phyloP scores from a whole-genome alignment of 2,888 invertebrate species.

The Phytoseiulus persimilis region DNA sequence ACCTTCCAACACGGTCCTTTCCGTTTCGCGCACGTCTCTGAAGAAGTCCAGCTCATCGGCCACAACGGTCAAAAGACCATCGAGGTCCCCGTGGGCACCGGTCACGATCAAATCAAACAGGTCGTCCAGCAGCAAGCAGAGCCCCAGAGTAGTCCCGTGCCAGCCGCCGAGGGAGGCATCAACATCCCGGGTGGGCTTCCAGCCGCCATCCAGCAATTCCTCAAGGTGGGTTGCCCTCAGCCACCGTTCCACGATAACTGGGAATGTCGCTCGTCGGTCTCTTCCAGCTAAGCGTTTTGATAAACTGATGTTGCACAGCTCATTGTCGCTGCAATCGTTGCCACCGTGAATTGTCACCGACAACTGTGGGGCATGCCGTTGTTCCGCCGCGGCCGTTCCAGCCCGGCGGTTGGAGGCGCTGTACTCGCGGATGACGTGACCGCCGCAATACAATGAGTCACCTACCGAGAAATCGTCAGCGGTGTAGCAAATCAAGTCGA shows the following conservation, averaged over 20 bases:
- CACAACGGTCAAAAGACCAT: conserved; percentile 33
- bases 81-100: conserved; percentile 33
- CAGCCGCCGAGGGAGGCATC: conserved; percentile 19
- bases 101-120: conserved; percentile 35
- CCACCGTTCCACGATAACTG: background rate
- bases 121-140: conserved; percentile 16
- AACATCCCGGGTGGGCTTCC: conserved; percentile 25
- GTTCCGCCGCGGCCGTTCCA: background rate
- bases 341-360: background rate
- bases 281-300: background rate
- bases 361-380: background rate
- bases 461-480: too few relatives aligned
- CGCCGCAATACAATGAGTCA: too few relatives aligned
- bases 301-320: background rate
- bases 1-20: conserved; percentile 22
- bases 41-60: conserved; percentile 26
- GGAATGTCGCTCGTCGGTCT: background rate
- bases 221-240: conserved; percentile 19
- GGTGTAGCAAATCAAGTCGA: background rate
- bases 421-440: too few relatives aligned
- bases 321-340: background rate
- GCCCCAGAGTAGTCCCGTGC: background rate
- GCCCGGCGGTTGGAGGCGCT: background rate
- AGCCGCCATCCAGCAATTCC: conserved; percentile 34
- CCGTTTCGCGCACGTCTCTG: conserved; percentile 30